A percentile compares a stretch with the other conserved stretches of the same genome.
phyloP scores from a whole-genome alignment of 2,113 vertebrate genomes.

The Paramormyrops kingsleyae region DNA sequence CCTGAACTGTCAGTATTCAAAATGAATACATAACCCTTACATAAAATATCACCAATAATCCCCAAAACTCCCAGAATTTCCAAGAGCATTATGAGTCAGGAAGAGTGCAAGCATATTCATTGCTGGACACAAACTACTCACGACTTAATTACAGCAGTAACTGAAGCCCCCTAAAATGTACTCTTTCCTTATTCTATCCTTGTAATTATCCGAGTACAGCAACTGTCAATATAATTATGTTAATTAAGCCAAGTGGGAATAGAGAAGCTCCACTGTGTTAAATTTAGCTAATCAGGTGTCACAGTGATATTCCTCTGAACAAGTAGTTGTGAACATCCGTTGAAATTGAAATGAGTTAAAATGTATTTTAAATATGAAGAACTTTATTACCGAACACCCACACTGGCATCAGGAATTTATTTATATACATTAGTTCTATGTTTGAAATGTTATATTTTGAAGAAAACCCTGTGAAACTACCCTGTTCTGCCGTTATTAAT shows the following conservation, averaged over 20 bases:
- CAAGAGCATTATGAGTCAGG: background rate
- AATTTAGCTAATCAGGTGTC: slow-evolving; percentile 11
- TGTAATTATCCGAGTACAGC: background rate
- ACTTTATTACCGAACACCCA: background rate
- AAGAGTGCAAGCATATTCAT: background rate
- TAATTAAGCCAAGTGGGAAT: slow-evolving; percentile 13
- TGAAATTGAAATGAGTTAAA: background rate
- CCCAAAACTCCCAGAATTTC: background rate
- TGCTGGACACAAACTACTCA: background rate
- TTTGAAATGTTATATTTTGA: background rate
- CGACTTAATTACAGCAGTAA: slow-evolving; percentile 1
- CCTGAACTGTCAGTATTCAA: background rate
- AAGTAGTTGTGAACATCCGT: background rate
- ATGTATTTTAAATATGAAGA: background rate
- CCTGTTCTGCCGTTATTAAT: background rate
- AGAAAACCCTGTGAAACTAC: background rate
- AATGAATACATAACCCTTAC: background rate
- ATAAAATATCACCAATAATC: background rate
- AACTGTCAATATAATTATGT: slow-evolving; percentile 6
- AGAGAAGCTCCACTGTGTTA: background rate
- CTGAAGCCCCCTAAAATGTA: background rate
- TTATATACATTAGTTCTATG: background rate
- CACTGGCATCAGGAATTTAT: background rate
- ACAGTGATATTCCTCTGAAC: background rate
- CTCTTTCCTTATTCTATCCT: slow-evolving; percentile 5